Evolutionary conservation across 1,140 invertebrate genomes (phyloP).

Genomic region (Lepidurus arcticus): DNA sequence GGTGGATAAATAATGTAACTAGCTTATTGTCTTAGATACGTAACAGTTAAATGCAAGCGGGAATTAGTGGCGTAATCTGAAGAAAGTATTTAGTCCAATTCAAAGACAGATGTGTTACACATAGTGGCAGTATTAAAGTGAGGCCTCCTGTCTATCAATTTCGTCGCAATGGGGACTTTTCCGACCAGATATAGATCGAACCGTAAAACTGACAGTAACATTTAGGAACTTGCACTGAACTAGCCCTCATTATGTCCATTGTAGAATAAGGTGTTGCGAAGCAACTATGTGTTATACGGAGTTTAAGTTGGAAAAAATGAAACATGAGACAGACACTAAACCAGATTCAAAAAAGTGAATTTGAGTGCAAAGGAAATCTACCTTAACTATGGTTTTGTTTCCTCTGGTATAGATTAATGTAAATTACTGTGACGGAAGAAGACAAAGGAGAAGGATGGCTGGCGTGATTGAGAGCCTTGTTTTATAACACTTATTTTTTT

Average conservation of each 20-base stretch:
- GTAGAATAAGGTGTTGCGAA: not conserved
- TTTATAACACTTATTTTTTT: not conserved
- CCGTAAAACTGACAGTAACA: not conserved
- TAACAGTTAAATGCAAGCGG: too few relatives aligned
- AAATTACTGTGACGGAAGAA: conserved; percentile 15
- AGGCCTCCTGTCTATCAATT: not conserved
- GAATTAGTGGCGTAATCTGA: not conserved
- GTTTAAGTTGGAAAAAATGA: not conserved
- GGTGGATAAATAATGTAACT: too few relatives aligned
- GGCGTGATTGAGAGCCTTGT: not conserved
- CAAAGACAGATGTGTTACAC: not conserved
- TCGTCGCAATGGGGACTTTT: not conserved
- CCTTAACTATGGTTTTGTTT: not conserved
- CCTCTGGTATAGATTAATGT: not conserved
- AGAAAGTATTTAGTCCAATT: not conserved
- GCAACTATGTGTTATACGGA: not conserved
- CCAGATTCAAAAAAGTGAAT: not conserved
- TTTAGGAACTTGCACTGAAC: not conserved
- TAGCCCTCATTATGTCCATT: not conserved
- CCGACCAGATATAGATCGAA: not conserved
- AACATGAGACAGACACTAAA: not conserved
- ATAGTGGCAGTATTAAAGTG: not conserved
- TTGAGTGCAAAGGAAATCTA: not conserved
- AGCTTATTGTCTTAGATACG: too few relatives aligned
- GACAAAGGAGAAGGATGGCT: conserved; percentile 21